Evolutionary conservation across 2,888 invertebrate genomes (phyloP), one percentile per base, ranked within the genome.

Genomic region (Boloria euphrosyne): DNA sequence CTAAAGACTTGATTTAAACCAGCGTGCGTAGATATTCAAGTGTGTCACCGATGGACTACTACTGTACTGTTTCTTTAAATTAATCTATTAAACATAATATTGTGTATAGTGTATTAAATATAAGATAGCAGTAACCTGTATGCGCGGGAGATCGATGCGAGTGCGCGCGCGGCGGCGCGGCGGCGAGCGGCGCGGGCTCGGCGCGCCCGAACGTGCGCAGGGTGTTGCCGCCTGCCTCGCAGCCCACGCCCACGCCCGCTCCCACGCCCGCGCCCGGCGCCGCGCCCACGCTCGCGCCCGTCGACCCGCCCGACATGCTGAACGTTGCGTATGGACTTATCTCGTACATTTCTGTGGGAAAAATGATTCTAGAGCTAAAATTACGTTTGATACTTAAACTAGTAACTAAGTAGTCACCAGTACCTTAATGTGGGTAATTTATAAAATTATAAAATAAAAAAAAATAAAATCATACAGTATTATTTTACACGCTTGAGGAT

Each of bases 291-390:
- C 70, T 73, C 46, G 73, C 77, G 47, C 76, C 72, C 0, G 79
- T 75, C 57, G 84, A 83, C 13, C 87, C 89, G 61, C 88, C 89
- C 0, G 86, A 72, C 91, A 91, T 92, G 80, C 95, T 96, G 88
- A 96, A 96, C 73, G 96, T 96, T 47, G 96, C 96, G 86, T 96
- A 96, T 4, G 96, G 96, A 76, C 96, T 96, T 75, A 96, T 96
- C 89, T 96, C 96, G 85, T 96, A 96, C 95, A 95, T 95, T 86
- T 96, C 96, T 95, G 83, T 0, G 13, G 47, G 13, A 17, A 38
- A 18, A 61, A 31, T 18, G 5, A 16, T 38, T n/a, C 13, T 47
- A 46, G n/a, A n/a, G n/a, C 10, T 13, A 46, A n/a, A 7, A 46
- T 46, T n/a, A 27, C 27, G 5, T 27, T 27, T 27, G 27, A 27